Evolutionary conservation across 1,140 invertebrate genomes (phyloP).

Genomic region (Cotesia typhae): DNA sequence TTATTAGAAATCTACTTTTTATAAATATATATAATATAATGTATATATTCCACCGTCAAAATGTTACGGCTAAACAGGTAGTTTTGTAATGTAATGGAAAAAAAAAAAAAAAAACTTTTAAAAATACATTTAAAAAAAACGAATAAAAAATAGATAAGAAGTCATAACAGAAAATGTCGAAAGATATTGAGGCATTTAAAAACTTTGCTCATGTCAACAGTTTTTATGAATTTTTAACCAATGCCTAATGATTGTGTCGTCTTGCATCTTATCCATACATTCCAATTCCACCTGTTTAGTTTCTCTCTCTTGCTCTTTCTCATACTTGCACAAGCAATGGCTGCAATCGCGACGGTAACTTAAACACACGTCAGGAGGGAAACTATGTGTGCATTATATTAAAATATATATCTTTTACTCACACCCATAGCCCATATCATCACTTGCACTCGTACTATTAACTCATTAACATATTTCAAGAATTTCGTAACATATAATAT

Average conservation of each 20-base stretch:
- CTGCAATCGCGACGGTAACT: constrained; percentile 13
- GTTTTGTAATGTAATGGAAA: no score
- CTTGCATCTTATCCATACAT: not conserved
- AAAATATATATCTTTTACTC: not conserved
- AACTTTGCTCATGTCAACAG: constrained; percentile 3
- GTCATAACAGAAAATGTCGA: not conserved
- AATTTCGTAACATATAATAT: not conserved
- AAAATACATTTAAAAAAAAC: not conserved
- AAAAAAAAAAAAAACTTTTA: not conserved
- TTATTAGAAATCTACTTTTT: no score
- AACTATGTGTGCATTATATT: constrained; percentile 29
- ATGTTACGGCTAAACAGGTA: no score
- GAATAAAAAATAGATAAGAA: not conserved
- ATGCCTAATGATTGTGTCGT: no score
- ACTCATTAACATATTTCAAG: no score
- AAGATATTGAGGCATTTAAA: not conserved
- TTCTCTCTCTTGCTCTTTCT: constrained; percentile 1
- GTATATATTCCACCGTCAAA: no score
- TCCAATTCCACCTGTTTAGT: constrained; percentile 18
- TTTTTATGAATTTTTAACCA: not conserved
- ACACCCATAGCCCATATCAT: not conserved
- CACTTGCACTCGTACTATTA: constrained; percentile 19
- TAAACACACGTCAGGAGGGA: constrained; percentile 25
- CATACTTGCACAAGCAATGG: constrained; percentile 24
- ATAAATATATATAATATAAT: no score